Base-by-base conservation (phyloP, 1,140 invertebrate species). In the Triops longicaudatus region DNA sequence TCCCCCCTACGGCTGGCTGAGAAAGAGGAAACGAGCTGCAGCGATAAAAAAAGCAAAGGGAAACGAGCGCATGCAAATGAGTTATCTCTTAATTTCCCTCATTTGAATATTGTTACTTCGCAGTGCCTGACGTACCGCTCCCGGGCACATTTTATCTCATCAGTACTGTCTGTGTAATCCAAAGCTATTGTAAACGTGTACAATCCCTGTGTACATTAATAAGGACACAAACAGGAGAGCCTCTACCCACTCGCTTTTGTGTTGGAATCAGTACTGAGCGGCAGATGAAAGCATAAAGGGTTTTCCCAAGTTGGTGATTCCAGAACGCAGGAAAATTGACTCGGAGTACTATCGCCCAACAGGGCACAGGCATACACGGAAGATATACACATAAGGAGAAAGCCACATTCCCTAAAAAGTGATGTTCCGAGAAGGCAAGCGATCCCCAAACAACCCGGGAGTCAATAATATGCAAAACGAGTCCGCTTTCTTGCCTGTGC, bases 381-480 rank as follows among this genome's bases (percentile, higher is more conserved):
- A 63, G 14, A 63, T 63, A 63, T 22, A 63, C 50, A 63, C 22
- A 63, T 17, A 63, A 22, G 22, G 50, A 50, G 44, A 63, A 22
- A 63, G 6, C 2, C 14, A 63, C 17, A 63, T 37, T 37, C 31
- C 31, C 7, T 37, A 22, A 63, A 22, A 63, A 63, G 50, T n/a
- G 50, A 63, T 22, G 7, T 22, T 22, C 50, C n/a, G 1, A 63
- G 17, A 17, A 9, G 14, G 14, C 22, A 63, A 6, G 0, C 9
- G 50, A 22, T 17, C 50, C 31, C 31, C 10, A 63, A 63, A 63
- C 17, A 63, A 63, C 50, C 17, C 50, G 14, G 31, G 31, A 63
- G 50, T 63, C 50, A 63, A 63, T 63, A 63, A 14, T 63, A 63
- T 63, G 50, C 50, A 63, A 63, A 63, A 22, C 50, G 50, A 63